A percentile compares a stretch with the other conserved stretches of the same genome.
Conservation (phyloP, 2,888 invertebrate genomes). For the Flabesymbios commensalis region DNA sequence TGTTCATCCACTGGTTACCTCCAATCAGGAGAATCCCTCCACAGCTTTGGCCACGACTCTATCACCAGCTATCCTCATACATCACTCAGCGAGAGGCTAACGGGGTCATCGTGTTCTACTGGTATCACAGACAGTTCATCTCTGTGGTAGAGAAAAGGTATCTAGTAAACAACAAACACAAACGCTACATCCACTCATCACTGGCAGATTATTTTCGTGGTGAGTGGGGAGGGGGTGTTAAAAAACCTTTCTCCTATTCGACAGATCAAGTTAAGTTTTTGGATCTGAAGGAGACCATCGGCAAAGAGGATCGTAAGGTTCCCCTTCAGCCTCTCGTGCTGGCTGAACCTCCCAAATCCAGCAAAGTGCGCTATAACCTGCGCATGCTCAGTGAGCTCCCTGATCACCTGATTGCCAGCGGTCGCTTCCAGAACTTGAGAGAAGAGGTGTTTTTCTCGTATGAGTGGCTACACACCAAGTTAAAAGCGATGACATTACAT, state of each 20-base stretch:
- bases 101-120: constrained; percentile 36
- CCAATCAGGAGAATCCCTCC: constrained; percentile 47
- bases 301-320: constrained; percentile 45
- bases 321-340: constrained; percentile 49
- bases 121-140: constrained; percentile 40
- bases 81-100: constrained; percentile 42
- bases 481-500: constrained; percentile 92
- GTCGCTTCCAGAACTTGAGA: constrained; percentile 79
- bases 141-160: constrained; percentile 34
- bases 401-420: constrained; percentile 41
- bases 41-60: constrained; percentile 38
- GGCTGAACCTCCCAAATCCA: constrained; percentile 3
- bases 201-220: constrained; percentile 55
- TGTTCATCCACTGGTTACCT: constrained; percentile 42
- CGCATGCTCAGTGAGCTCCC: constrained; percentile 54
- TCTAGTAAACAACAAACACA: constrained; percentile 20
- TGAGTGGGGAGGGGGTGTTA: constrained; percentile 45
- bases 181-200: constrained; percentile 38
- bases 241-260: constrained; percentile 43
- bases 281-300: constrained; percentile 32
- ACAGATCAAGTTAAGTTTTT: constrained; percentile 15
- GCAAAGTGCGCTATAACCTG: constrained; percentile 41
- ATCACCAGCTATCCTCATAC: constrained; percentile 35
- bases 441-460: constrained; percentile 93
- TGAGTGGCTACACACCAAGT: constrained; percentile 92